These are phyloP conservation scores for Zosterops borbonicus DNA, from an alignment of 2,113 vertebrate species.

Conservation along the genomic window DNA sequence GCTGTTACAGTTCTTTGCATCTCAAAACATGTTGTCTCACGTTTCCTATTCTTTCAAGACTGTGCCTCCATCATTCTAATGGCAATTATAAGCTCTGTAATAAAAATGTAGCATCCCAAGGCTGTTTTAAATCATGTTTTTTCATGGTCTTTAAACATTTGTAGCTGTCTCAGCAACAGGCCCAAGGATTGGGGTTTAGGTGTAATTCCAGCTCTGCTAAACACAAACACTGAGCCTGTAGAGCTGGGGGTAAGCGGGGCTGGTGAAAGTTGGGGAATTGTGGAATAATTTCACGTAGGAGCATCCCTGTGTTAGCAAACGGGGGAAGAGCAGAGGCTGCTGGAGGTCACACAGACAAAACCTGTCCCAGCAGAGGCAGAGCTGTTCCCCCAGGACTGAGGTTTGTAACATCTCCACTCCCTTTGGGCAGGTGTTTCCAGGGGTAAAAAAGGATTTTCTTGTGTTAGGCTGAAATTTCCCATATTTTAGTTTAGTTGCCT, in stretches of 20 bases:
- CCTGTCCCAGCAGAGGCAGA: background rate
- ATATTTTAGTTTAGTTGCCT: background rate
- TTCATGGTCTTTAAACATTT: background rate
- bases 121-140: background rate
- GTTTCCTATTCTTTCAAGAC: constrained; percentile 17
- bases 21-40: background rate
- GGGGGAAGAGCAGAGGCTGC: background rate
- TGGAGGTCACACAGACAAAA: background rate
- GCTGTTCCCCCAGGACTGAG: background rate
- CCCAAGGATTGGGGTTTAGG: background rate
- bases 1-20: constrained; percentile 32
- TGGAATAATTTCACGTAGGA: background rate
- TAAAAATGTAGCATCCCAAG: constrained; percentile 29
- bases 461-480: accelerated
- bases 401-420: background rate
- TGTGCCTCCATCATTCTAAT: constrained; percentile 58
- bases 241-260: background rate
- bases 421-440: background rate
- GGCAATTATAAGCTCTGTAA: constrained; percentile 21
- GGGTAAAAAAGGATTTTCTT: no score
- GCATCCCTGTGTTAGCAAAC: accelerated
- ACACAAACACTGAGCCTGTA: accelerated
- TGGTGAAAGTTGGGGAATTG: background rate
- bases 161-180: background rate
- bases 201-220: background rate